phyloP scores from a whole-genome alignment of 2,113 vertebrate species.

The Excalfactoria chinensis region DNA sequence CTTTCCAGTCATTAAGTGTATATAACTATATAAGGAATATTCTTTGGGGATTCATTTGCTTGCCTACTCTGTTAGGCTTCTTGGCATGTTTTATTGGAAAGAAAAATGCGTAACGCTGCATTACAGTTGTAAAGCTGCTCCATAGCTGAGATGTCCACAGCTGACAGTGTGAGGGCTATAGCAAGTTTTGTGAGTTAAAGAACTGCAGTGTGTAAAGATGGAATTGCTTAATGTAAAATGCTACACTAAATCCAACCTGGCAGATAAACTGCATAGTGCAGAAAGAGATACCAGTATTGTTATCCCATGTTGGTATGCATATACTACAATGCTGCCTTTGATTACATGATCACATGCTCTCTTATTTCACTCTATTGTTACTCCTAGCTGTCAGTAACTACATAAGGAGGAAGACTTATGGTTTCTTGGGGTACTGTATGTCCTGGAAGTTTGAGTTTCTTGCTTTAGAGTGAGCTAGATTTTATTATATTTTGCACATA shows the following conservation, averaged over 20 bases:
- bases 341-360: rapidly evolving
- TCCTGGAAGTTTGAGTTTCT: neutral
- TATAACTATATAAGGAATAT: neutral
- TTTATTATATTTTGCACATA: neutral
- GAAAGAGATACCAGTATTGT: neutral
- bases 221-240: neutral
- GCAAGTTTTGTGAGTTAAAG: neutral
- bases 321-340: neutral
- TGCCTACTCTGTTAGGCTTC: neutral
- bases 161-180: neutral
- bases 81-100: neutral
- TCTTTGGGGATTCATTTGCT: neutral
- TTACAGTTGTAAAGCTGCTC: neutral
- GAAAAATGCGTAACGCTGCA: neutral
- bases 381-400: neutral
- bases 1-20: neutral
- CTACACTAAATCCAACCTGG: neutral
- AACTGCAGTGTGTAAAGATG: neutral
- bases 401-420: neutral
- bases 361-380: neutral
- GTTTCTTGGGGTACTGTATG: neutral
- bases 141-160: neutral
- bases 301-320: neutral
- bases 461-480: neutral
- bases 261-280: neutral